Evolutionary conservation across 2,113 vertebrate genomes (phyloP), one percentile per base, ranked within the genome.

Genomic region (Mesoclemmys tuberculata): DNA sequence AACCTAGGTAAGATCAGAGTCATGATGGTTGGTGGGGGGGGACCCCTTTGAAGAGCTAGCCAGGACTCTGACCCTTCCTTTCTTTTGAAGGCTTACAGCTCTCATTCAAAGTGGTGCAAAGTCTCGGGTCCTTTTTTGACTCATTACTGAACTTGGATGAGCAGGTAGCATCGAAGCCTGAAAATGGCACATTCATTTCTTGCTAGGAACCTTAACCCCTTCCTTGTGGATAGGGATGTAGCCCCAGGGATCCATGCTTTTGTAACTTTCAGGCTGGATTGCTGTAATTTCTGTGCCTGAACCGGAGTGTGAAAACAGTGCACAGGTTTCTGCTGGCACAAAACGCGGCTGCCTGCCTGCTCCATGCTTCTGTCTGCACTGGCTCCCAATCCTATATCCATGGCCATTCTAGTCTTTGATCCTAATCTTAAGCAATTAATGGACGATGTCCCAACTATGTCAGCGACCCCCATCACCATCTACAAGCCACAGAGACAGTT

Each of bases 31-130:
- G 51, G 94, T 46, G 79, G 16, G 8, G 27, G 49, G 38, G 41
- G 5, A 44, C 12, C 11, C 21, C 21, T 44, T 44, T 27, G 71
- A 24, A 75, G 51, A 90, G 12, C 8, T 58, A 80, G 84, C 16
- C 26, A 77, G n/a, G 38, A 56, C 79, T 16, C 21, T 46, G 22
- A 58, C 3, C 61, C 21, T 55, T 82, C 9, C 22, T 61, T 81
- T 84, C 49, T 38, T 2, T 9, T 10, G 35, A 71, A 78, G 61
- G 83, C 18, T 19, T 13, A 8, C 13, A 58, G 26, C 31, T 26
- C n/a, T 61, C 64, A 54, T 18, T 22, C 18, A 84, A 35, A 31
- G 8, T 26, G 16, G 54, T 38, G 29, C 0, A 1, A 56, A 89
- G 58, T 58, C 3, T 0, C 18, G 3, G 5, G 4, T 48, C 11